Percentiles rank a stretch among this genome's conserved stretches.
These are phyloP conservation scores for Nettapus auritus DNA, from an alignment of 2,113 vertebrate species.

Conservation along the genomic window DNA sequence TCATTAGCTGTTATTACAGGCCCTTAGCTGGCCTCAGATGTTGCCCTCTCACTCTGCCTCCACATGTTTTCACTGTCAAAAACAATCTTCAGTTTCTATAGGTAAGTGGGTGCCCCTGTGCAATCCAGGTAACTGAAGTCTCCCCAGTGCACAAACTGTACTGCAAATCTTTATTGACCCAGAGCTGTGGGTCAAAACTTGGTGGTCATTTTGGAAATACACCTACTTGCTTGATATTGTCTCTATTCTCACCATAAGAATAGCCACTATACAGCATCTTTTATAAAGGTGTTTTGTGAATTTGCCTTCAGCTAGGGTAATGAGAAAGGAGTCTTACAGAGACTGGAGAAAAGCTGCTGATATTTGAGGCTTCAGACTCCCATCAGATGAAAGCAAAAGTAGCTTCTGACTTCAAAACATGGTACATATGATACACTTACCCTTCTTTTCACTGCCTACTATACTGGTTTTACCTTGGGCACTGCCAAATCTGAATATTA, in stretches of 20 bases:
- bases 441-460: neutral
- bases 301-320: neutral
- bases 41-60: neutral
- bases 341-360: neutral
- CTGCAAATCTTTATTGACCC: neutral
- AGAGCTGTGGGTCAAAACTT: neutral
- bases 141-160: neutral
- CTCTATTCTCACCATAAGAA: neutral
- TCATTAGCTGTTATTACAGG: conserved; percentile 12
- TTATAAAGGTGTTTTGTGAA: accelerated
- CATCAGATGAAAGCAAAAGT: neutral
- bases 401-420: neutral
- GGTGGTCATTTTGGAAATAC: neutral
- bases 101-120: neutral
- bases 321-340: neutral
- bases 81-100: neutral
- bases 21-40: neutral
- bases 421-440: neutral
- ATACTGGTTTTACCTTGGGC: neutral
- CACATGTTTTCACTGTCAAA: neutral
- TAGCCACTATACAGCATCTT: neutral
- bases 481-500: neutral
- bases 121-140: neutral
- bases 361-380: neutral
- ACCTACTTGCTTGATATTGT: neutral